A percentile compares a stretch with the other conserved stretches of the same genome.
These are phyloP conservation scores for Pegoplata infirma DNA, from an alignment of 2,888 invertebrate genomes.

Conservation along the genomic window DNA sequence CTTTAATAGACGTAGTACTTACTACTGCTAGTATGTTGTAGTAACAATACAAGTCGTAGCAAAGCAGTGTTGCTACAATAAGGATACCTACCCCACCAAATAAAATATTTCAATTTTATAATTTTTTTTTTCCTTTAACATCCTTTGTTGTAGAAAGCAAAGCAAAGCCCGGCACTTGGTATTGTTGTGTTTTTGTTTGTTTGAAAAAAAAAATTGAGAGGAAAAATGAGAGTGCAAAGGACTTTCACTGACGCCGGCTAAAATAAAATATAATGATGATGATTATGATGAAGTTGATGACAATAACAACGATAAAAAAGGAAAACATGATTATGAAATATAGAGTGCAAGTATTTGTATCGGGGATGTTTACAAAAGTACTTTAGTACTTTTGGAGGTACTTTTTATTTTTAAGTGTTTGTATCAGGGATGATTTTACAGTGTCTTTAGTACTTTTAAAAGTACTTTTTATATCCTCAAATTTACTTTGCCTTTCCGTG, in stretches of 20 bases:
- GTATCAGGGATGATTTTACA: no score
- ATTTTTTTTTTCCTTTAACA: constrained; percentile 27
- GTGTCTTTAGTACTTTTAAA: no score
- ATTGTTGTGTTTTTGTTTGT: not conserved
- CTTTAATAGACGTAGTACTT: constrained; percentile 12
- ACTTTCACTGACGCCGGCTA: constrained; percentile 72
- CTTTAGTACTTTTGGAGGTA: not conserved
- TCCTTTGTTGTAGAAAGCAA: constrained; percentile 24
- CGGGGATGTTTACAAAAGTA: not conserved
- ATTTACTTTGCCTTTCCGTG: no score
- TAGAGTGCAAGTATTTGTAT: not conserved
- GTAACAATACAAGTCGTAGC: not conserved
- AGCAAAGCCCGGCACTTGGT: not conserved
- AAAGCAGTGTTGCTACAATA: constrained; percentile 1
- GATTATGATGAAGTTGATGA: constrained; percentile 35
- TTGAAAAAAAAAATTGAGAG: constrained; percentile 66
- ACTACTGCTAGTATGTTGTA: not conserved
- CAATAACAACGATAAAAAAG: constrained; percentile 63
- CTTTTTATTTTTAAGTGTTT: not conserved
- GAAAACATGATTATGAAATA: constrained; percentile 62
- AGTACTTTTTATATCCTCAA: no score
- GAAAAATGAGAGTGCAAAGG: constrained; percentile 69
- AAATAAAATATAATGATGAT: constrained; percentile 40
- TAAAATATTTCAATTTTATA: constrained; percentile 61
- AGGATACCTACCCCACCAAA: constrained; percentile 77